Evolutionary conservation across 2,797 vertebrate genomes (phyloP).

Genomic region (Diplodus puntazzo): DNA sequence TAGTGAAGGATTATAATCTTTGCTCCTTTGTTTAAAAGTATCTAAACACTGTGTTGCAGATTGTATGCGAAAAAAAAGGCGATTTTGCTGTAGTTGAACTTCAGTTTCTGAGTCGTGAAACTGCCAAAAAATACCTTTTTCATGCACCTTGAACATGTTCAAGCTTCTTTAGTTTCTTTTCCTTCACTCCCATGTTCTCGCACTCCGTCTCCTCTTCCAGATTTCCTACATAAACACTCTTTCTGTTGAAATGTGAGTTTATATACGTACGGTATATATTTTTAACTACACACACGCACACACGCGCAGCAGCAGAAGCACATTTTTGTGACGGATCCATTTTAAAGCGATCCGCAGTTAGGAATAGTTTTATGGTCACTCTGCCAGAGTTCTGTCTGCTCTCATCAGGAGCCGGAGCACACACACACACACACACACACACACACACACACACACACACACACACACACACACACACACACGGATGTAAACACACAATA

Average conservation of each 20-base stretch:
- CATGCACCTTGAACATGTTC: background rate
- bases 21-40: background rate
- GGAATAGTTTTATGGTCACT: conserved; percentile 53
- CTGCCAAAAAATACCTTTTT: background rate
- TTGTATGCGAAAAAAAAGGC: background rate
- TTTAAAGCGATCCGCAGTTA: conserved; percentile 70
- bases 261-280: conserved; percentile 40
- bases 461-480: background rate
- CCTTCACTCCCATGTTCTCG: background rate
- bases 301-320: conserved; percentile 31
- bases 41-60: background rate
- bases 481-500: background rate
- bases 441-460: conserved; percentile 27
- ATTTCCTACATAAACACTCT: conserved; percentile 36
- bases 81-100: background rate
- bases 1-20: background rate
- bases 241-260: background rate
- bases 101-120: background rate
- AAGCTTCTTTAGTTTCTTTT: background rate
- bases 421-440: conserved; percentile 40
- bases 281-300: conserved; percentile 40
- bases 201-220: background rate
- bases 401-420: conserved; percentile 67
- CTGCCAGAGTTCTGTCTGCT: conserved; percentile 79
- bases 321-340: conserved; percentile 68